Evolutionary conservation across 2,888 invertebrate species (phyloP), one percentile per base, ranked within the genome.

Genomic region (Monochamus alternatus): DNA sequence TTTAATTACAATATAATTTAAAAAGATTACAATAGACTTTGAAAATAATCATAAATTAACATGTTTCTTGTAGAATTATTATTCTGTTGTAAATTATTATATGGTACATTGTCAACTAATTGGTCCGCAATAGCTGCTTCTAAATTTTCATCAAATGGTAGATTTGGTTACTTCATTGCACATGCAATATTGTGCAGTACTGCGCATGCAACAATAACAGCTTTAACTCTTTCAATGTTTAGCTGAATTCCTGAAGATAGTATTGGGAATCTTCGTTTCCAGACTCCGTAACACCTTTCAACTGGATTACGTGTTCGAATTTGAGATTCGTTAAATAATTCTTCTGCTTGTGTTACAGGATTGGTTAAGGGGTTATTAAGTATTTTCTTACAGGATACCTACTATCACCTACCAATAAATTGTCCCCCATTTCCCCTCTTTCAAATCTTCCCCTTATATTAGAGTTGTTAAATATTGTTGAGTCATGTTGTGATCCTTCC

Each of bases 51-150:
- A 59, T 22, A 9, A 59, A 59, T 31, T 59, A 59, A 59, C 5
- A 59, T 14, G 9, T 59, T 8, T 59, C 59, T 59, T 59, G 59
- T 59, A n/a, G 59, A 4, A 59, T 59, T 59, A 59, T 59, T 59
- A 4, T 8, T 22, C 3, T 59, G 8, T 5, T 5, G 2, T 3
- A 30, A 3, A 22, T 59, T 59, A 59, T 59, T 3, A 5, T 14
- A 3, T 59, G 59, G 59, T 59, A 14, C 59, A 58, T 58, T 58
- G n/a, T 4, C 59, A 22, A 8, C 22, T 59, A 59, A 59, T 8
- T 59, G 58, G 9, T 59, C 22, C 3, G 22, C 59, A 59, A 8
- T 59, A 30, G 3, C 9, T 59, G 59, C 58, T 58, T 58, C 22
- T n/a, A 59, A 22, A n/a, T 59, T n/a, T 22, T 58, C 58, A 22